Evolutionary conservation across 2,797 vertebrate genomes (phyloP).

Genomic region (Geotrypetes seraphini): DNA sequence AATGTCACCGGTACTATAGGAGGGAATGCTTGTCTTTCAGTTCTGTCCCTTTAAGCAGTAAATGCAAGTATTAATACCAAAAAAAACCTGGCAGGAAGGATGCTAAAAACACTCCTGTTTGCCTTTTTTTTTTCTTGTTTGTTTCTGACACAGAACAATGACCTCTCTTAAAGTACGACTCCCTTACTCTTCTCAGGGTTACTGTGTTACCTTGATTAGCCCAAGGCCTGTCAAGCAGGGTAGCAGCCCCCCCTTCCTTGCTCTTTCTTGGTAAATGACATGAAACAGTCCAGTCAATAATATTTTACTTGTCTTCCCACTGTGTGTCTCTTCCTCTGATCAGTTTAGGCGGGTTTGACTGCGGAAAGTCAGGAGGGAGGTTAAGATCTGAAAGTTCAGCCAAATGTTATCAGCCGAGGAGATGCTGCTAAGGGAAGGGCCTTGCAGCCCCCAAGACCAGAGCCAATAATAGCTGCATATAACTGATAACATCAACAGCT

Average conservation of each 20-base stretch:
- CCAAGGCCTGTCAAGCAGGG: slow-evolving; percentile 72
- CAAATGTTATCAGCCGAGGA: slow-evolving; percentile 92
- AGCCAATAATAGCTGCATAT: slow-evolving; percentile 71
- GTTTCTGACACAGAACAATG: slow-evolving; percentile 34
- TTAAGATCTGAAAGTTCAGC: slow-evolving; percentile 95
- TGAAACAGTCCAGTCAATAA: slow-evolving; percentile 72
- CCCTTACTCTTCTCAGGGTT: slow-evolving; percentile 53
- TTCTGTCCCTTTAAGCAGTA: too few species aligned
- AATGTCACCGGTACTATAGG: too few species aligned
- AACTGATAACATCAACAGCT: slow-evolving; percentile 86
- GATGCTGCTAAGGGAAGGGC: slow-evolving; percentile 75
- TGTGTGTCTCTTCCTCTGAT: slow-evolving; percentile 60
- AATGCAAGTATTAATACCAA: too few species aligned
- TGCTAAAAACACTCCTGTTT: slow-evolving; percentile 2
- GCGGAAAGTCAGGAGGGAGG: slow-evolving; percentile 82
- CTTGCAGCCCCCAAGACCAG: slow-evolving; percentile 59
- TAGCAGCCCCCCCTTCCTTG: slow-evolving; percentile 44
- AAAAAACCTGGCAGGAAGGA: too few species aligned
- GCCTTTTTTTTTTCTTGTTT: slow-evolving; percentile 31
- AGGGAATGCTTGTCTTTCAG: too few species aligned
- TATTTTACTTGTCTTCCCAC: slow-evolving; percentile 66
- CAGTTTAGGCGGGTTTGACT: slow-evolving; percentile 67
- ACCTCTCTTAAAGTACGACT: slow-evolving; percentile 42
- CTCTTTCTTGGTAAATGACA: slow-evolving; percentile 69
- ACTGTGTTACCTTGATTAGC: slow-evolving; percentile 68